Evolutionary conservation across 1,140 invertebrate genomes (phyloP).

Genomic region (Heliconius hewitsoni): DNA sequence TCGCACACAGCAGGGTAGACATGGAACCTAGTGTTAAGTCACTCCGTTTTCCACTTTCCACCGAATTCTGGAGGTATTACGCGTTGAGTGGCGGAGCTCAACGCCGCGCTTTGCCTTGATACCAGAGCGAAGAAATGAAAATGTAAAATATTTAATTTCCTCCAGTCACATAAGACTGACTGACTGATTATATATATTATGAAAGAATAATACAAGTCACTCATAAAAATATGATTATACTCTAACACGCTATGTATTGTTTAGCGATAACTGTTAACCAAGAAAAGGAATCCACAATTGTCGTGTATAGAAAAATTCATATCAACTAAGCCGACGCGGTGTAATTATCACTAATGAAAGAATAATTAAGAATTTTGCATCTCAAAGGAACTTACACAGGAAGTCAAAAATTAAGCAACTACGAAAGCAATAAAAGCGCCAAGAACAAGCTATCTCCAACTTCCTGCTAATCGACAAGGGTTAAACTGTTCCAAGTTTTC

Average conservation of each 20-base stretch:
- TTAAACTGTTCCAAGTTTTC: slow-evolving; percentile 47
- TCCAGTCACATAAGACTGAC: too few relatives aligned
- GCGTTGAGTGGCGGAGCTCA: too few relatives aligned
- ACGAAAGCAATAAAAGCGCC: slow-evolving; percentile 36
- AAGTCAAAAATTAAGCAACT: slow-evolving; percentile 41
- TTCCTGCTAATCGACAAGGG: slow-evolving; percentile 48
- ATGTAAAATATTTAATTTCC: too few relatives aligned
- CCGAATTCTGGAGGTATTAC: too few relatives aligned
- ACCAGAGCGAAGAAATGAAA: too few relatives aligned
- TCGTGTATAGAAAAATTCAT: not conserved
- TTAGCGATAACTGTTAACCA: not conserved
- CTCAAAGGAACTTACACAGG: slow-evolving; percentile 20
- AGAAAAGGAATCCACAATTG: not conserved
- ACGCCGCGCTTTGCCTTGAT: too few relatives aligned
- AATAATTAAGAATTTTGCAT: slow-evolving; percentile 27
- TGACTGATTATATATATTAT: too few relatives aligned
- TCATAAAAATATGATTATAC: not conserved
- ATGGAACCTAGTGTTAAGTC: too few relatives aligned
- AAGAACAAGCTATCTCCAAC: slow-evolving; percentile 44
- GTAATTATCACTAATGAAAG: slow-evolving; percentile 24
- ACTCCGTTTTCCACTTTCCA: too few relatives aligned
- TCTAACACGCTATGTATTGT: not conserved
- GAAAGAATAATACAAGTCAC: too few relatives aligned
- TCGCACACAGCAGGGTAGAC: too few relatives aligned
- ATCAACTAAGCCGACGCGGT: not conserved